Percentiles rank a stretch among this genome's conserved stretches.
These are phyloP conservation scores for Neolamprologus sp. DNA, from an alignment of 2,113 vertebrate species.

Conservation along the genomic window DNA sequence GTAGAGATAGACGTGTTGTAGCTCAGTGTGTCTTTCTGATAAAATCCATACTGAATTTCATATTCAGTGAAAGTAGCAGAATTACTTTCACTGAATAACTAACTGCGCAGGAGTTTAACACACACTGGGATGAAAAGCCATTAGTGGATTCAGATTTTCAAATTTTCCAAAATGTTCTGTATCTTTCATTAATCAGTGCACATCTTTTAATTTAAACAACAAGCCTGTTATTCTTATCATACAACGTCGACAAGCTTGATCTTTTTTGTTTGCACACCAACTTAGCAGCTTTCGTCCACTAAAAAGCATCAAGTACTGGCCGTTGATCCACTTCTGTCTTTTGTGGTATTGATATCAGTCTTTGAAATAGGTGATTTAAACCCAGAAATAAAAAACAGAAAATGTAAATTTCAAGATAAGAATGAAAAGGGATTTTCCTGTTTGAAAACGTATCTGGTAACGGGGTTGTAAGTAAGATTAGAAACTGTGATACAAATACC, in stretches of 20 bases:
- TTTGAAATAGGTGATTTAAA: not conserved
- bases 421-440: not conserved
- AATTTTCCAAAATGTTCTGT: not conserved
- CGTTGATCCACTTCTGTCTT: not conserved
- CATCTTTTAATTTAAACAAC: not conserved
- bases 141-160: not conserved
- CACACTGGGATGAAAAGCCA: not conserved
- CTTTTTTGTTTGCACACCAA: not conserved
- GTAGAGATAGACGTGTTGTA: not conserved
- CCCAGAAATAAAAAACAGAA: not conserved
- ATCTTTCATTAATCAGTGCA: not conserved
- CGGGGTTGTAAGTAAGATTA: not conserved
- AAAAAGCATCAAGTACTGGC: not conserved
- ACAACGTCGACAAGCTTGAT: not conserved
- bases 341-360: not conserved
- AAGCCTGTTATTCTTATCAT: not conserved
- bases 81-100: not conserved
- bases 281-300: not conserved
- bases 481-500: not conserved
- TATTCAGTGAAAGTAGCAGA: not conserved
- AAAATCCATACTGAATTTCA: not conserved
- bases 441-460: not conserved
- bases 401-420: not conserved
- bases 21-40: not conserved
- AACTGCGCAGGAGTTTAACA: not conserved